Evolutionary conservation across 2,888 invertebrate genomes (phyloP).

Genomic region (Seira musarum): DNA sequence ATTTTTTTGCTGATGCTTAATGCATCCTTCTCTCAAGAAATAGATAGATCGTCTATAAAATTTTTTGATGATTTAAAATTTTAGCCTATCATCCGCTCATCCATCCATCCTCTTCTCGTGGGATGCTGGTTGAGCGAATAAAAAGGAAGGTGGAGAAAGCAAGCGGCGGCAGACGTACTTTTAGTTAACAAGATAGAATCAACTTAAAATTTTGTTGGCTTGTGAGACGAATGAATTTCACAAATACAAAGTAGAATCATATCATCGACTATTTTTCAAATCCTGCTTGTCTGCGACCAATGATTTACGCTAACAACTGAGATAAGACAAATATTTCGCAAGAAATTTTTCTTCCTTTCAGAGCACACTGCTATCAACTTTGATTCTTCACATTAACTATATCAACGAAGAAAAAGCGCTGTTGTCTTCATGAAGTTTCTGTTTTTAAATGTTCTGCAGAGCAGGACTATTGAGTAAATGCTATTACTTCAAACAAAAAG

Average conservation of each 20-base stretch:
- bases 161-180: too few relatives aligned
- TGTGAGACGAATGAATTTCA: too few relatives aligned
- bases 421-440: neutral
- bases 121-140: neutral
- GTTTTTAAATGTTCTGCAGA: neutral
- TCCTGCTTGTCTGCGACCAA: constrained; percentile 46
- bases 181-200: neutral
- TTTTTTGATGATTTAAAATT: too few relatives aligned
- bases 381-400: neutral
- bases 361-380: constrained; percentile 10
- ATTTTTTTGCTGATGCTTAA: too few relatives aligned
- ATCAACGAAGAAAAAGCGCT: too few relatives aligned
- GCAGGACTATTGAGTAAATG: neutral
- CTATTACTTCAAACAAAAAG: constrained; percentile 9
- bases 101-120: too few relatives aligned
- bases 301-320: constrained; percentile 53
- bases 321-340: constrained; percentile 51
- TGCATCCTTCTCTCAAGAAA: too few relatives aligned
- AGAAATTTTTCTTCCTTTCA: constrained; percentile 29
- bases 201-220: neutral
- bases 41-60: too few relatives aligned
- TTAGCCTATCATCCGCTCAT: too few relatives aligned
- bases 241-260: constrained; percentile 4
- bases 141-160: constrained; percentile 10
- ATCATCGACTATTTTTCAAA: constrained; percentile 41